These are phyloP conservation scores for Mallotus villosus DNA, from an alignment of 2,797 vertebrate species.

Conservation along the genomic window DNA sequence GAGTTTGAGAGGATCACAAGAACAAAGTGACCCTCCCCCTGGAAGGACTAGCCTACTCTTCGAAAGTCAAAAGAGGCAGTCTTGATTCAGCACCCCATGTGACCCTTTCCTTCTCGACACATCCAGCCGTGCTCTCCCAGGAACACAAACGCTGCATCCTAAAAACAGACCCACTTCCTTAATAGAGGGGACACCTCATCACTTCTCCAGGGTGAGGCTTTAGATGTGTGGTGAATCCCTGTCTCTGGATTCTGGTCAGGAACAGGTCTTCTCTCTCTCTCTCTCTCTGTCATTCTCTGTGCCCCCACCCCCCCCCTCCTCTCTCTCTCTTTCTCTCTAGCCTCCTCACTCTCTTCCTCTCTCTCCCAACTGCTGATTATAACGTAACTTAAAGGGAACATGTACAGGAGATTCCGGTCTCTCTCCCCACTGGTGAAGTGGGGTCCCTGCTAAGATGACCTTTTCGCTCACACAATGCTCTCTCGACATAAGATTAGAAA, in stretches of 20 bases:
- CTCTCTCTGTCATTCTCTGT: background rate
- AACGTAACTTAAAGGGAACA: conserved; percentile 31
- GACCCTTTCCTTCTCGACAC: conserved; percentile 26
- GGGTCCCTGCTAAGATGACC: conserved; percentile 12
- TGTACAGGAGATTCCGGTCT: conserved; percentile 43
- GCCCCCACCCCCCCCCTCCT: background rate
- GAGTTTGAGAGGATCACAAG: conserved; percentile 43
- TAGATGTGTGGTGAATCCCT: too few relatives aligned
- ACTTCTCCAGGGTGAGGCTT: too few relatives aligned
- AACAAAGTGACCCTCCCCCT: conserved; percentile 15
- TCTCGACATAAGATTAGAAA: conserved; percentile 48
- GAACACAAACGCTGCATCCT: background rate
- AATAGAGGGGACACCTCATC: background rate
- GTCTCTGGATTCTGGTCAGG: conserved; percentile 5
- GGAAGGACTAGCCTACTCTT: conserved; percentile 21
- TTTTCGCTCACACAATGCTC: conserved; percentile 42
- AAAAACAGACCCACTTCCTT: background rate
- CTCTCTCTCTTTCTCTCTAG: background rate
- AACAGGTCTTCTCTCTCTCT: background rate
- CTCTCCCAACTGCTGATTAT: conserved; percentile 33
- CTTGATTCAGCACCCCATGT: background rate
- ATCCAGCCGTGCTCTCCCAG: background rate
- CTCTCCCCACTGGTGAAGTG: conserved; percentile 25
- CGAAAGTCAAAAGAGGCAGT: conserved; percentile 20
- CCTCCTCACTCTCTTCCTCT: background rate